phyloP scores from a whole-genome alignment of 2,797 vertebrate species.

The Periophthalmus magnuspinnatus region DNA sequence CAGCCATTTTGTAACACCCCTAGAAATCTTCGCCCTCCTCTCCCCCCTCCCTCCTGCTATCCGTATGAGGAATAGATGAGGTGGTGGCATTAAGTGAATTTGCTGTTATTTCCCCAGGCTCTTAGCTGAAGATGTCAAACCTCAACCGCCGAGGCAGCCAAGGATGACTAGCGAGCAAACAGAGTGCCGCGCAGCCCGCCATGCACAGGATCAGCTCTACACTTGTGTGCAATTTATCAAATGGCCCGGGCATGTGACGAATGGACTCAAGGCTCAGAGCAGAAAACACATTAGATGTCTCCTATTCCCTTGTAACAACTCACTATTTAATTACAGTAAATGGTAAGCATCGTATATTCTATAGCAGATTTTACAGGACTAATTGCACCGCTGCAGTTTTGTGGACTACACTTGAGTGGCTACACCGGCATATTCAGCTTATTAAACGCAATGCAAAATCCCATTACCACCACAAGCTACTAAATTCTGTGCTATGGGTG shows the following conservation, averaged over 20 bases:
- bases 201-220: slow-evolving; percentile 70
- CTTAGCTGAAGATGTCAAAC: slow-evolving; percentile 79
- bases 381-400: slow-evolving; percentile 63
- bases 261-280: slow-evolving; percentile 59
- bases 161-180: slow-evolving; percentile 66
- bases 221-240: slow-evolving; percentile 75
- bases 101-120: slow-evolving; percentile 80
- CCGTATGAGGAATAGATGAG: slow-evolving; percentile 74
- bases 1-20: slow-evolving; percentile 75
- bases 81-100: slow-evolving; percentile 80
- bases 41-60: slow-evolving; percentile 30
- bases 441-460: slow-evolving; percentile 44
- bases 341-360: slow-evolving; percentile 63
- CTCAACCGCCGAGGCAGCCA: slow-evolving; percentile 71
- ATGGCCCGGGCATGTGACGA: slow-evolving; percentile 69
- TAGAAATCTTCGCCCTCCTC: slow-evolving; percentile 43
- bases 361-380: slow-evolving; percentile 55
- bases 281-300: slow-evolving; percentile 56
- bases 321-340: slow-evolving; percentile 64
- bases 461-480: slow-evolving; percentile 12
- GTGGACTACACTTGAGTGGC: slow-evolving; percentile 52
- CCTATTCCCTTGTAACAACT: slow-evolving; percentile 56
- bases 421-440: slow-evolving; percentile 52
- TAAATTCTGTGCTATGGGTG: slow-evolving; percentile 29
- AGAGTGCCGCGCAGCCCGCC: slow-evolving; percentile 41